Conservation (phyloP, 2,797 vertebrate genomes). For the Neoniphon sammara region DNA sequence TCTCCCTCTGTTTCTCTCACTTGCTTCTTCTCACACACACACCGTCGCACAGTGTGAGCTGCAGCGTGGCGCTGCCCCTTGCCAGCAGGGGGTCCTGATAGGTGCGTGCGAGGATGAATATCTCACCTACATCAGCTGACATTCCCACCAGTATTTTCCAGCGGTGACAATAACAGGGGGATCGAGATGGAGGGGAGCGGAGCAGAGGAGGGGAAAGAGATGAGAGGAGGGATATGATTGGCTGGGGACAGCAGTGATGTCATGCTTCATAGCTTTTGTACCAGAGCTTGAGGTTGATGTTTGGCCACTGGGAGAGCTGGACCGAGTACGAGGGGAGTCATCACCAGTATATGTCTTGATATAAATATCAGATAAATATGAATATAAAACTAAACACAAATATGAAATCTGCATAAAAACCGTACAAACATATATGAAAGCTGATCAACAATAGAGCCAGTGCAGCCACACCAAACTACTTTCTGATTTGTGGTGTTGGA, state of each 20-base stretch:
- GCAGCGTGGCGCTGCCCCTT: slow-evolving; percentile 20
- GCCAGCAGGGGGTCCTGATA: slow-evolving; percentile 43
- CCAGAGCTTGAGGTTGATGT: slow-evolving; percentile 42
- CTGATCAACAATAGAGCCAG: too few relatives aligned
- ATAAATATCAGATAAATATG: too few relatives aligned
- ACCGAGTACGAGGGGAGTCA: too few relatives aligned
- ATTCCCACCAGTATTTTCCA: slow-evolving; percentile 37
- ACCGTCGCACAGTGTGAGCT: slow-evolving; percentile 8
- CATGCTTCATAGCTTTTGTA: slow-evolving; percentile 66
- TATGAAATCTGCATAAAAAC: too few relatives aligned
- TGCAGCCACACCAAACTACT: background rate
- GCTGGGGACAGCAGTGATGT: slow-evolving; percentile 65
- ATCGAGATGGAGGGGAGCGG: background rate
- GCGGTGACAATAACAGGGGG: slow-evolving; percentile 37
- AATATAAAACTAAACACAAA: too few relatives aligned
- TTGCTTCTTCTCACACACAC: background rate
- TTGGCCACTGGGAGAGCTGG: slow-evolving; percentile 4
- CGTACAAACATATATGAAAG: too few relatives aligned
- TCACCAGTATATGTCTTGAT: too few relatives aligned
- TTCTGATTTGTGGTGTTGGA: background rate
- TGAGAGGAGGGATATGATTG: slow-evolving; percentile 57
- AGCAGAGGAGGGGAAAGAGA: slow-evolving; percentile 4
- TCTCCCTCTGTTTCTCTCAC: slow-evolving; percentile 21
- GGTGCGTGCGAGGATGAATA: slow-evolving; percentile 27
- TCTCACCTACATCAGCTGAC: slow-evolving; percentile 34